A percentile compares a stretch with the other conserved stretches of the same genome.
These are phyloP conservation scores for Poecilobothrus nobilitatus DNA, from an alignment of 2,888 invertebrate species.

Conservation along the genomic window DNA sequence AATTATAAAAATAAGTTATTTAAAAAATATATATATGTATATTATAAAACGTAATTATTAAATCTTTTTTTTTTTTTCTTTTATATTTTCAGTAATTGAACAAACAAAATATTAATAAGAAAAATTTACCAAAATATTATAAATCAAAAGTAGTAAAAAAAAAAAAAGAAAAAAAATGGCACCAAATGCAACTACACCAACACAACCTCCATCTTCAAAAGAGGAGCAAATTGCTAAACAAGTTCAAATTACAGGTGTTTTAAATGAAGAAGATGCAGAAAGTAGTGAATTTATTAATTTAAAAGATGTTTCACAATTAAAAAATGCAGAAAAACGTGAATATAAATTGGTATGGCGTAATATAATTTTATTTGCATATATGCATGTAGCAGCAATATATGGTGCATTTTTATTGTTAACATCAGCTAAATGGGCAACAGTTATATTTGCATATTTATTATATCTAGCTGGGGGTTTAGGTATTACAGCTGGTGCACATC, in stretches of 20 bases:
- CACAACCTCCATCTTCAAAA: slow-evolving; percentile 33
- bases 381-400: slow-evolving; percentile 67
- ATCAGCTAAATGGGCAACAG: slow-evolving; percentile 64
- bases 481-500: slow-evolving; percentile 93
- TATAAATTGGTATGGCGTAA: slow-evolving; percentile 71
- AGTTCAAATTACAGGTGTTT: slow-evolving; percentile 48
- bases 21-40: too few relatives aligned
- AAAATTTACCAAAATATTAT: neutral
- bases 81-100: neutral
- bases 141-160: neutral
- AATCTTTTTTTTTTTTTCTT: neutral
- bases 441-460: slow-evolving; percentile 62
- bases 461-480: slow-evolving; percentile 78
- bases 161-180: slow-evolving; percentile 44
- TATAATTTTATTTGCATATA: slow-evolving; percentile 64
- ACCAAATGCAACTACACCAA: slow-evolving; percentile 47
- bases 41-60: neutral
- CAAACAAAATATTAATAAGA: too few relatives aligned
- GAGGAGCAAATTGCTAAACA: slow-evolving; percentile 30
- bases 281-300: slow-evolving; percentile 53
- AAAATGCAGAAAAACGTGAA: slow-evolving; percentile 50
- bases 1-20: too few relatives aligned
- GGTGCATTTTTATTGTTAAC: slow-evolving; percentile 65
- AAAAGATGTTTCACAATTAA: slow-evolving; percentile 50
- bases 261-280: slow-evolving; percentile 59